Evolutionary conservation across 1,140 invertebrate species (phyloP), one percentile per base, ranked within the genome.

Genomic region (Drosophila virilis): DNA sequence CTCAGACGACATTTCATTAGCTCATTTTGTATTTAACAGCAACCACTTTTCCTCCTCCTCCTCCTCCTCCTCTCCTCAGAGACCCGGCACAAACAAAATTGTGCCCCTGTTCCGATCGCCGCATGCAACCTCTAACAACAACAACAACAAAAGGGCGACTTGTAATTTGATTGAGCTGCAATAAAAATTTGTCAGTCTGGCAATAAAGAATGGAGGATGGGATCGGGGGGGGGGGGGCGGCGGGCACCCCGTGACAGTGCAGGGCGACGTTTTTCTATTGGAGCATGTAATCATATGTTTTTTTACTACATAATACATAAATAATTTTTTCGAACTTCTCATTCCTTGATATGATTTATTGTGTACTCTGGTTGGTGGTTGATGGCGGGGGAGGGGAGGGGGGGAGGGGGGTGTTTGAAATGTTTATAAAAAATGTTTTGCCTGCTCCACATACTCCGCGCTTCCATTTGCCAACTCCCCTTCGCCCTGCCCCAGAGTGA

Each of bases 181-280:
- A 86, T 86, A 86, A 80, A 83, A 86, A 86, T 86, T 88, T 88
- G 83, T 86, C 83, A 88, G 71, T 12, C 55, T 48, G 50, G 65
- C 65, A 55, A 69, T 74, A 57, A 73, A 67, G 38, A 54, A 70
- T 12, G 35, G 42, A 9, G 40, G 35, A 0, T 1, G 17, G 17
- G 17, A 1, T 0, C 0, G 2, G 22, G 2, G 22, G 22, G 22
- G 9, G 10, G n/a, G 8, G 3, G n/a, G n/a, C n/a, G n/a, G n/a
- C n/a, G 40, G 35, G 22, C 37, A 28, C 9, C 8, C 22, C 28
- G 22, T 35, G 8, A 28, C 58, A 42, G 46, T 42, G 76, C 8
- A 13, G 50, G 38, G 17, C 51, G 57, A 51, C 33, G 32, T 38
- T 50, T 55, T 55, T 45, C 35, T 60, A 69, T 61, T 70, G 72